These are phyloP conservation scores for Cenopis cana DNA, from an alignment of 2,888 invertebrate genomes.

Conservation along the genomic window DNA sequence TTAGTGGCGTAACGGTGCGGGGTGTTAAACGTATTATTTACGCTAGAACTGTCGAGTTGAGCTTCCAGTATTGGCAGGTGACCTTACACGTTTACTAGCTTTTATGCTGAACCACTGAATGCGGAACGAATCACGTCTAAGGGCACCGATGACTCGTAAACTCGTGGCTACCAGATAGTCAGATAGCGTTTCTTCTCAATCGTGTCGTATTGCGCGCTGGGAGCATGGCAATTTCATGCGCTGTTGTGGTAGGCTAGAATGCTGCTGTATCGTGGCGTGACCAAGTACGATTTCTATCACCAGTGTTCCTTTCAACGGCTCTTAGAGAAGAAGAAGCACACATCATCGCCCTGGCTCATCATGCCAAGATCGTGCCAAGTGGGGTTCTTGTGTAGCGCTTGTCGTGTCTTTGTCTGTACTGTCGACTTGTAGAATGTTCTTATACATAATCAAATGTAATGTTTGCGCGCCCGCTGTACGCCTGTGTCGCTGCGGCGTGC, in stretches of 20 bases:
- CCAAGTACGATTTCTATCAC: no score
- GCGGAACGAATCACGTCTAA: background rate
- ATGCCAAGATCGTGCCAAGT: background rate
- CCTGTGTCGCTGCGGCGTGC: slow-evolving; percentile 8
- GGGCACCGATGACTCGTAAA: background rate
- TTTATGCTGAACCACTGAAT: no score
- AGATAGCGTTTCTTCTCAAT: no score
- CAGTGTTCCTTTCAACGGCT: background rate
- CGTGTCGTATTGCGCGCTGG: no score
- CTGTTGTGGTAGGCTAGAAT: no score
- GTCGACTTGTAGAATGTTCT: no score
- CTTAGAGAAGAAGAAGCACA: slow-evolving; percentile 4
- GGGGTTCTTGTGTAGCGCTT: background rate
- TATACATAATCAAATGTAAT: background rate
- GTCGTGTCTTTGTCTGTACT: no score
- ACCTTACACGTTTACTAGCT: background rate
- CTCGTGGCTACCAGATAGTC: no score
- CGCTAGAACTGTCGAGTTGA: background rate
- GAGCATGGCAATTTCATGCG: no score
- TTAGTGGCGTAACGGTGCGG: slow-evolving; percentile 4
- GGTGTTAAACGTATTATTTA: background rate
- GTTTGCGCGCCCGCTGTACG: slow-evolving; percentile 4
- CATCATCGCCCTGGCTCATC: background rate
- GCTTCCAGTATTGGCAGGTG: background rate
- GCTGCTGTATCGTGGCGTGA: no score